Conservation (phyloP, 2,797 vertebrate genomes). For the Argentina silus region DNA sequence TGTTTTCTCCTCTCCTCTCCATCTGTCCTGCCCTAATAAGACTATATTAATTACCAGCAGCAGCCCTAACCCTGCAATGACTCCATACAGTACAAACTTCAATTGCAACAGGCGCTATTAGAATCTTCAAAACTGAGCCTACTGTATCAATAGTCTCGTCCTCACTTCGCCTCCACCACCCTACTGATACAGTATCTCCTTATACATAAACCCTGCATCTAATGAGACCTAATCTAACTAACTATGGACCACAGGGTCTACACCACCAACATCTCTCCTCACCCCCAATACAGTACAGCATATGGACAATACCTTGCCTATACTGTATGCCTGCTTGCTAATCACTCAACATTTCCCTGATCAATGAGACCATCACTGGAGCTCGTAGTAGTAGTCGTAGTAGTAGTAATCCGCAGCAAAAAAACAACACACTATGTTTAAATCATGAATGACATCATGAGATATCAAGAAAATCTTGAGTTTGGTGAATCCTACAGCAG, state of each 20-base stretch:
- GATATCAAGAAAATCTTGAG: not conserved
- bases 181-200: not conserved
- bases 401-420: too few relatives aligned
- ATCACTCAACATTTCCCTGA: not conserved
- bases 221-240: too few relatives aligned
- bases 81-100: conserved; percentile 4
- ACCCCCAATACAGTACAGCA: too few relatives aligned
- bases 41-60: conserved; percentile 61
- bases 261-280: too few relatives aligned
- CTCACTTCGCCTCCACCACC: not conserved
- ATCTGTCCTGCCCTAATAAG: conserved; percentile 73
- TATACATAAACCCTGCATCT: conserved; percentile 18
- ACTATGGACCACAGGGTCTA: too few relatives aligned
- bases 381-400: too few relatives aligned
- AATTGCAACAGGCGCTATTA: conserved; percentile 30
- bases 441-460: not conserved
- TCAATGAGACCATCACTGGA: not conserved
- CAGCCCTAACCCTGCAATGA: conserved; percentile 33
- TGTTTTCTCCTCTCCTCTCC: conserved; percentile 71
- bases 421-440: not conserved
- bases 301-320: too few relatives aligned
- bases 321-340: not conserved
- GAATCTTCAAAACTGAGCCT: conserved; percentile 19
- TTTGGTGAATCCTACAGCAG: not conserved
- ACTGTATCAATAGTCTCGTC: conserved; percentile 23